Conservation (phyloP, 2,113 vertebrate genomes). For the Leptodactylus fuscus region DNA sequence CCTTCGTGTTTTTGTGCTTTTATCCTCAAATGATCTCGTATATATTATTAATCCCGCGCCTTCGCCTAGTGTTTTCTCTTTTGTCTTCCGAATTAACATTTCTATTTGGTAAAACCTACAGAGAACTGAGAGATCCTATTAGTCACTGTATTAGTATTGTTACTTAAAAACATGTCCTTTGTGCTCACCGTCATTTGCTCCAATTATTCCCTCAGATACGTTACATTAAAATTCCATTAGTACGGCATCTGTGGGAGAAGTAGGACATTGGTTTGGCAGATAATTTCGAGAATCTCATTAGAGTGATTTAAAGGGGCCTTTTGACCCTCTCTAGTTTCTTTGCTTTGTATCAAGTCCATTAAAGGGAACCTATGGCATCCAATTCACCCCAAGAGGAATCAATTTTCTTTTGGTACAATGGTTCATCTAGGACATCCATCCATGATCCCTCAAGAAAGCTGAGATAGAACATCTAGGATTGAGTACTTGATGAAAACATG, state of each 20-base stretch:
- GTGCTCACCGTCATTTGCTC: not conserved
- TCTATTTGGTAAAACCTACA: constrained; percentile 2
- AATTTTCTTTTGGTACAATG: not conserved
- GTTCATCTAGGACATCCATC: no score
- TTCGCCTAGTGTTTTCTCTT: constrained; percentile 23
- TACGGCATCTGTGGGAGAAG: not conserved
- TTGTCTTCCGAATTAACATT: constrained; percentile 16
- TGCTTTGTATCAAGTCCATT: not conserved
- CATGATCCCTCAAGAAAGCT: no score
- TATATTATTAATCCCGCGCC: constrained; percentile 16
- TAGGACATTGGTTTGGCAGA: not conserved
- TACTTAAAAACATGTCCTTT: not conserved
- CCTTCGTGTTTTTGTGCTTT: constrained; percentile 23
- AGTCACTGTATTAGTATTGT: not conserved
- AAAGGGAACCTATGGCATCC: not conserved
- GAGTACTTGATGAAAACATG: no score
- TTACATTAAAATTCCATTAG: constrained; percentile 12
- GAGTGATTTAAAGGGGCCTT: not conserved
- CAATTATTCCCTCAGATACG: not conserved
- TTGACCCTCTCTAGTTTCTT: not conserved
- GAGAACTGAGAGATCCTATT: not conserved
- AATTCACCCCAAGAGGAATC: not conserved
- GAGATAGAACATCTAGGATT: no score
- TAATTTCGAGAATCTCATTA: not conserved
- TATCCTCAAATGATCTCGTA: constrained; percentile 47